A percentile compares a stretch with the other conserved stretches of the same genome.
These are phyloP conservation scores for Asarcornis scutulata DNA, from an alignment of 2,113 vertebrate species.

Conservation along the genomic window DNA sequence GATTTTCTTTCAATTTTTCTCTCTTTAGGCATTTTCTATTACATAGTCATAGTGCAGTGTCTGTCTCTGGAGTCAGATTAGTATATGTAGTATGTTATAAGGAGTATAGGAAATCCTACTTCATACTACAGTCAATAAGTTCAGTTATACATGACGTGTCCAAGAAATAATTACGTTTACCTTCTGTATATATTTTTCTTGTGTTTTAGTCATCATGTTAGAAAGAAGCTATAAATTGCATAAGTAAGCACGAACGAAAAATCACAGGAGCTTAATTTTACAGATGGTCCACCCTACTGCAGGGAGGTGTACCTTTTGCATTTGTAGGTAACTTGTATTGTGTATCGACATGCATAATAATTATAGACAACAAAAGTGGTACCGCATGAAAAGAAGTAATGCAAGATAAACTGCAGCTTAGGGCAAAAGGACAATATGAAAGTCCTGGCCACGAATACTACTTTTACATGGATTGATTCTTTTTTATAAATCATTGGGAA, in stretches of 20 bases:
- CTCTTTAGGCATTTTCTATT: background rate
- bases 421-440: background rate
- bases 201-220: background rate
- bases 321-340: background rate
- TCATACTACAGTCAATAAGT: background rate
- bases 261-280: background rate
- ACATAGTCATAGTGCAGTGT: background rate
- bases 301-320: background rate
- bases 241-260: background rate
- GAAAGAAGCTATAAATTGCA: background rate
- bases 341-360: background rate
- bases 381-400: background rate
- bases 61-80: background rate
- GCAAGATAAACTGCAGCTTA: background rate
- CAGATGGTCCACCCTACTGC: background rate
- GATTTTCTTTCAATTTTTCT: slow-evolving; percentile 22
- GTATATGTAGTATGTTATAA: background rate
- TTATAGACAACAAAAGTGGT: background rate
- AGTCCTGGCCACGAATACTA: background rate
- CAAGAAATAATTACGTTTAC: background rate
- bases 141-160: background rate
- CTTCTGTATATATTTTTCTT: background rate
- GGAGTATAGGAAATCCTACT: background rate
- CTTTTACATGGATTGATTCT: background rate
- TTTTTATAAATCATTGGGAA: background rate